These are phyloP conservation scores for Micronycteris hirsuta DNA, from an alignment of 2,113 vertebrate genomes.

Conservation along the genomic window DNA sequence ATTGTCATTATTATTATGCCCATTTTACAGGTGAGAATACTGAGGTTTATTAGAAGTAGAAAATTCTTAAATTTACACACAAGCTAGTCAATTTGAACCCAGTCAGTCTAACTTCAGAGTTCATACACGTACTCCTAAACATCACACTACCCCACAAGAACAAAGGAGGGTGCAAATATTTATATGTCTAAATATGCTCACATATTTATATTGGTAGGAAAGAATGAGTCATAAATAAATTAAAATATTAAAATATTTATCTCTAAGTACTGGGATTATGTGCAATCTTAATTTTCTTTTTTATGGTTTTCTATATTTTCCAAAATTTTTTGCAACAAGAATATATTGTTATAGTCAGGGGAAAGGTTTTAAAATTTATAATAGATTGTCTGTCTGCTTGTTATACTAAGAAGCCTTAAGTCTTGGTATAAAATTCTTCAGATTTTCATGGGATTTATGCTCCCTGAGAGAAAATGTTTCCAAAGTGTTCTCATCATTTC, in stretches of 20 bases:
- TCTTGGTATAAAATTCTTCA: conserved; percentile 23
- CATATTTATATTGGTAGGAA: neutral
- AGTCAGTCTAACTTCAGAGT: neutral
- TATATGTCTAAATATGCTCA: neutral
- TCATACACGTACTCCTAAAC: neutral
- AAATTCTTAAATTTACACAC: neutral
- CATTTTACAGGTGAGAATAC: conserved; percentile 21
- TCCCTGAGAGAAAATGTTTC: conserved; percentile 23
- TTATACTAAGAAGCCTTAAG: neutral
- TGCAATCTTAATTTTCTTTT: neutral
- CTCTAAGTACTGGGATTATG: neutral
- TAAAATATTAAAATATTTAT: conserved; percentile 11
- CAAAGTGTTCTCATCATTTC: conserved; percentile 20
- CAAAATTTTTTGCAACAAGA: neutral
- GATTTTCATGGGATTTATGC: conserved; percentile 47
- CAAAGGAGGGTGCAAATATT: neutral
- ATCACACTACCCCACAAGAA: neutral
- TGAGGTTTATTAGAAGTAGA: neutral
- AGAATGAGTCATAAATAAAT: neutral
- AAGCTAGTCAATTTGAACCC: neutral
- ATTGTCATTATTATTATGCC: neutral
- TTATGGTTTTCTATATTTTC: neutral
- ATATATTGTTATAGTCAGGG: neutral
- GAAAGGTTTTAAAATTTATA: conserved; percentile 24
- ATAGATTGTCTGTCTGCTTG: neutral